Evolutionary conservation across 2,888 invertebrate genomes (phyloP), one percentile per base, ranked within the genome.

Genomic region (Epicampocera succincta): DNA sequence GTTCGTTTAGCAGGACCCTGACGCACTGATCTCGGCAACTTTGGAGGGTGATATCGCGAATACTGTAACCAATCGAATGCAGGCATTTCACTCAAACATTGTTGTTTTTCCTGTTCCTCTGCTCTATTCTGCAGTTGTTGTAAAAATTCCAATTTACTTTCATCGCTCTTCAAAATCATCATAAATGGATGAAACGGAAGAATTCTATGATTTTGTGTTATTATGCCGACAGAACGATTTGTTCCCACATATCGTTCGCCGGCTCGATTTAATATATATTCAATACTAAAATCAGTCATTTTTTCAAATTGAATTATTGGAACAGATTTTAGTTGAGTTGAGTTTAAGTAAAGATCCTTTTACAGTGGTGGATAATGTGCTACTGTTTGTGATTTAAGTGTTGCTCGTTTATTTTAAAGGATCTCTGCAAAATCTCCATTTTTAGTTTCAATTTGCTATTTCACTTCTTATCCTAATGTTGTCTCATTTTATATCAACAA

Each of bases 21-120:
- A 1, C 90, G 89, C 29, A 89, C 71, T 0, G 88, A 85, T 85
- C 90, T 91, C 68, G 93, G 93, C 58, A 95, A 87, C 89, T 93
- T 94, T 17, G 95, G 95, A 17, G 95, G 95, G 87, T 93, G 93
- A 87, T 94, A 95, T 80, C 95, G 92, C 0, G 95, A 94, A 85
- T 94, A 95, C 66, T 93, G 93, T 38, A 95, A 90, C 95, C 95
- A 95, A 77, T 93, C 91, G 85, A 90, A 91, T 81, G 90, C 88
- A 21, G 87, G 65, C 21, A 85, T 84, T 17, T 85, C 85, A 12
- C 87, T 86, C 6, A 84, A 76, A 48, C 74, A 71, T 42, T 77
- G 38, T n/a, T 73, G 75, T 8, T 58, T 50, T 12, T 82, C 63
- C 12, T 72, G 69, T 4, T 82, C 21, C 29, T 83, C 80, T 61